These are phyloP conservation scores for Allygus modestus DNA, from an alignment of 2,888 invertebrate species.

Conservation along the genomic window DNA sequence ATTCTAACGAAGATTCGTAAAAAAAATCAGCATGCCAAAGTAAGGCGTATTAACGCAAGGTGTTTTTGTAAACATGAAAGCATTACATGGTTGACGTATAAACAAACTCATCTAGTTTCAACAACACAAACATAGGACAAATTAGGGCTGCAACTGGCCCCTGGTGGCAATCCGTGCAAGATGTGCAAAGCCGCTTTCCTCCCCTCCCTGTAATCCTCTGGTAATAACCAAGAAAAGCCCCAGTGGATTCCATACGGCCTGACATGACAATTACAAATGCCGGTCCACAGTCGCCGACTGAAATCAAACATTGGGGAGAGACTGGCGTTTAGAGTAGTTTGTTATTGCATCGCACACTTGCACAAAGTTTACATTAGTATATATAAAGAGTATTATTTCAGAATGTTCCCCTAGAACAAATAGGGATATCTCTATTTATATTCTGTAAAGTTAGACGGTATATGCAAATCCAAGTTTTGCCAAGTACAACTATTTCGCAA, in stretches of 20 bases:
- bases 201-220: constrained; percentile 54
- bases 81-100: neutral
- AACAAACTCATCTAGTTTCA: neutral
- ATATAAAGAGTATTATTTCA: too few species aligned
- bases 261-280: constrained; percentile 63
- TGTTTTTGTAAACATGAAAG: too few species aligned
- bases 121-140: constrained; percentile 23
- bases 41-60: too few species aligned
- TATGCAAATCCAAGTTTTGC: too few species aligned
- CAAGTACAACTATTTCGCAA: too few species aligned
- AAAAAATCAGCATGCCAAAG: too few species aligned
- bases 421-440: too few species aligned
- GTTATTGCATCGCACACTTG: neutral
- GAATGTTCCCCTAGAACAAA: too few species aligned
- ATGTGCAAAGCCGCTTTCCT: constrained; percentile 57
- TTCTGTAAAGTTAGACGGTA: too few species aligned
- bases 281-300: neutral
- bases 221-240: constrained; percentile 58
- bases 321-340: neutral
- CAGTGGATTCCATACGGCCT: constrained; percentile 51
- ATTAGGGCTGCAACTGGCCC: constrained; percentile 49
- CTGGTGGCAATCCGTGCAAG: constrained; percentile 48
- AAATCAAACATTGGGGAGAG: constrained; percentile 1
- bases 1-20: too few species aligned
- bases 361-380: too few species aligned